A percentile compares a stretch with the other conserved stretches of the same genome.
These are phyloP conservation scores for Acleris literana DNA, from an alignment of 2,888 invertebrate genomes.

Conservation along the genomic window DNA sequence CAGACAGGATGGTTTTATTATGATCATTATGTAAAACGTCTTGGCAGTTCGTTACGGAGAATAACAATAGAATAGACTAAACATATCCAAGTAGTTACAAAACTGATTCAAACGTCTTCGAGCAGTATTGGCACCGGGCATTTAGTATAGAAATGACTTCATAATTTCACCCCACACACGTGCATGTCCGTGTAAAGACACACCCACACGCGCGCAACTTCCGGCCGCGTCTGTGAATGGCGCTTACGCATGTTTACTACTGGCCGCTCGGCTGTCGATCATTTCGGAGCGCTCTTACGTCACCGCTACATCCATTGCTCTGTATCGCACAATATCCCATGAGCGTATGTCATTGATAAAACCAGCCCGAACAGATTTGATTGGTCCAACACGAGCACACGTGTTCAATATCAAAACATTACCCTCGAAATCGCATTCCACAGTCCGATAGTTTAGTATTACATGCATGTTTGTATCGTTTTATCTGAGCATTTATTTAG, in stretches of 20 bases:
- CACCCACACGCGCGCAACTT: conserved; percentile 57
- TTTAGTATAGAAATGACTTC: conserved; percentile 69
- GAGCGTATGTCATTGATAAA: conserved; percentile 34
- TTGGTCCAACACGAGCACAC: conserved; percentile 10
- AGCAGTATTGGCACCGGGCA: conserved; percentile 52
- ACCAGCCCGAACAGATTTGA: conserved; percentile 19
- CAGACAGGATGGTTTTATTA: conserved; percentile 10
- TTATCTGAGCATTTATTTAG: conserved; percentile 9
- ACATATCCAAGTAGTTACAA: conserved; percentile 53
- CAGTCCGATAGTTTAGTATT: conserved; percentile 20
- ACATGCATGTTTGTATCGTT: conserved; percentile 21
- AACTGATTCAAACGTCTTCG: conserved; percentile 54
- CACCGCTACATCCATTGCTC: conserved; percentile 46
- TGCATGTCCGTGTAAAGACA: conserved; percentile 36
- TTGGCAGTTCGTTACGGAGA: conserved; percentile 8
- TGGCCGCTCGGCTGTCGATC: conserved; percentile 64
- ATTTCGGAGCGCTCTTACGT: conserved; percentile 67
- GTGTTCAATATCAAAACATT: conserved; percentile 34
- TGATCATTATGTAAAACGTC: conserved; percentile 27
- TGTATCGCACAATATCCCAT: conserved; percentile 46
- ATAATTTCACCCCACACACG: conserved; percentile 62
- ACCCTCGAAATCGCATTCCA: conserved; percentile 32
- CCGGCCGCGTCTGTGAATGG: conserved; percentile 74
- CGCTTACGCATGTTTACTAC: conserved; percentile 78
- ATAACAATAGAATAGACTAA: conserved; percentile 50